phyloP scores from a whole-genome alignment of 2,113 vertebrate genomes.

The Phoxinus phoxinus region DNA sequence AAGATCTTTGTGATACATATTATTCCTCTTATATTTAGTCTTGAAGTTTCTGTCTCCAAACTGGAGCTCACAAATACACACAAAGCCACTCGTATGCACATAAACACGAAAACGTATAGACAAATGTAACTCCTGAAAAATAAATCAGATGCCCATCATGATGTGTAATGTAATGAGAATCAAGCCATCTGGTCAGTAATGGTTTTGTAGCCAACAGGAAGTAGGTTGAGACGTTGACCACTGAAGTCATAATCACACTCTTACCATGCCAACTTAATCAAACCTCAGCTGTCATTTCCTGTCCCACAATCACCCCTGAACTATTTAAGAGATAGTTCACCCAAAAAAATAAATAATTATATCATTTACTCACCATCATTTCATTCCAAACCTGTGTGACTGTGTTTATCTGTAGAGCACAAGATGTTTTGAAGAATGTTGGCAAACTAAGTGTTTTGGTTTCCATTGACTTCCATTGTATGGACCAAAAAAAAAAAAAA shows the following conservation, averaged over 20 bases:
- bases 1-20: constrained; percentile 56
- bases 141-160: background rate
- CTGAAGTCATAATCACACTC: background rate
- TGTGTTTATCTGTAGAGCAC: background rate
- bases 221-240: background rate
- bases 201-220: background rate
- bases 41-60: background rate
- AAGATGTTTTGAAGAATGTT: background rate
- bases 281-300: constrained; percentile 14
- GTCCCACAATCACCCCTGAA: background rate
- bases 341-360: background rate
- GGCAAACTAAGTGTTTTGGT: background rate
- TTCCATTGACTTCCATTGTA: background rate
- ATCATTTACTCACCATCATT: background rate
- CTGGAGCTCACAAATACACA: background rate
- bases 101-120: background rate
- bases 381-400: background rate
- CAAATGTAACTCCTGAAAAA: background rate
- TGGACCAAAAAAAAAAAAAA: background rate
- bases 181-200: constrained; percentile 14
- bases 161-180: background rate
- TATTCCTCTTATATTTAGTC: background rate
- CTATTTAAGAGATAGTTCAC: background rate
- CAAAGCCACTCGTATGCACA: background rate
- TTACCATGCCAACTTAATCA: background rate